Percentiles rank a stretch among this genome's conserved stretches.
These are phyloP conservation scores for Nemopilema nomurai DNA, from an alignment of 30 jellyfish, hydroid and myxozoan species.

Conservation along the genomic window DNA sequence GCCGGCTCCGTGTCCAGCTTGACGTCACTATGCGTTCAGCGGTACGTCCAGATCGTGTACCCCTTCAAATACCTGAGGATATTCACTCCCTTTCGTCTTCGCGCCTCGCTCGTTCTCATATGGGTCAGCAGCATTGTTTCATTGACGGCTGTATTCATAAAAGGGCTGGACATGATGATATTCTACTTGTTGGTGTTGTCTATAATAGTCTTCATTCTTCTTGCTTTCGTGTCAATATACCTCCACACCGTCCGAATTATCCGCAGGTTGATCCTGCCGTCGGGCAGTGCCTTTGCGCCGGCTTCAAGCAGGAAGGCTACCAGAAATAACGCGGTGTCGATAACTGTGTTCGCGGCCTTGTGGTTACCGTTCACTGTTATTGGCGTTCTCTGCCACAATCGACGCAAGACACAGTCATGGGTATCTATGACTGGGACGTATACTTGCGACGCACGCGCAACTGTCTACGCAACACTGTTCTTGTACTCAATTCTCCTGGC, in stretches of 20 bases:
- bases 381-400: neutral
- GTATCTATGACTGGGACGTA: neutral
- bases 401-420: neutral
- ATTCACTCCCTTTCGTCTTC: neutral
- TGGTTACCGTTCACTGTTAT: conserved; percentile 4
- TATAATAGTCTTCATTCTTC: neutral
- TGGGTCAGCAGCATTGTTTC: neutral
- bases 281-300: neutral
- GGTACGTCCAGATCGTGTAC: conserved; percentile 1
- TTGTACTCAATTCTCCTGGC: conserved; percentile 4
- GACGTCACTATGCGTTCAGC: neutral
- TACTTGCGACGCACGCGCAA: neutral
- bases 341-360: neutral
- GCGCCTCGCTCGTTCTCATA: neutral
- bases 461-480: neutral
- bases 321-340: neutral
- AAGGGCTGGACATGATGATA: neutral
- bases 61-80: neutral
- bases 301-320: conserved; percentile 1
- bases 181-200: conserved; percentile 1
- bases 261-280: neutral
- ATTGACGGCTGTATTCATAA: neutral
- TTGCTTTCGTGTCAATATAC: neutral
- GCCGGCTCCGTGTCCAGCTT: neutral
- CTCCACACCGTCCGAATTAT: neutral